Conservation (phyloP, 2,797 vertebrate genomes). For the Chelidonichthys spinosus region DNA sequence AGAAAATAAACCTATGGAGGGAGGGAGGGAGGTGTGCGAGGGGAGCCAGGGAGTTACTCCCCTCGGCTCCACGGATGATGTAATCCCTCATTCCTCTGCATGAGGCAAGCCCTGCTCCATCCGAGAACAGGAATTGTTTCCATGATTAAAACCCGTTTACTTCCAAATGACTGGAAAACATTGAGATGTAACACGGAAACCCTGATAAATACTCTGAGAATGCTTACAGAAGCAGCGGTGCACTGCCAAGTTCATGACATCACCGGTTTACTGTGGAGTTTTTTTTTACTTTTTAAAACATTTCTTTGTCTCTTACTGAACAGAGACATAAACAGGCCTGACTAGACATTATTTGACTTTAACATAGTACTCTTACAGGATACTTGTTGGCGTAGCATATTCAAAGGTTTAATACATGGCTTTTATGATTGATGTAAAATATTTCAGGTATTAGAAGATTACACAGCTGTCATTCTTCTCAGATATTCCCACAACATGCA, state of each 20-base stretch:
- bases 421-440: too few species aligned
- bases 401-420: too few species aligned
- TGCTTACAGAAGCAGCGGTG: constrained; percentile 11
- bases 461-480: too few species aligned
- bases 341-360: neutral
- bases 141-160: constrained; percentile 55
- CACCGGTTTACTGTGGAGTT: too few species aligned
- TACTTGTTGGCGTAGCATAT: neutral
- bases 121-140: constrained; percentile 50
- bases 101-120: constrained; percentile 53
- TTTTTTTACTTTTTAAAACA: neutral
- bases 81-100: constrained; percentile 65
- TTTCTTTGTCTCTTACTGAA: too few species aligned
- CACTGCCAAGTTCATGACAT: neutral
- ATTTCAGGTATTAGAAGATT: too few species aligned
- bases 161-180: constrained; percentile 53
- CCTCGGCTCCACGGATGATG: constrained; percentile 61
- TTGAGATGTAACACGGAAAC: constrained; percentile 32
- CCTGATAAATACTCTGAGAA: neutral
- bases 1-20: constrained; percentile 28
- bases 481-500: too few species aligned
- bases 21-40: constrained; percentile 32
- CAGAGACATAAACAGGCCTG: too few species aligned
- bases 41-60: constrained; percentile 59
- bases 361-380: neutral